Base-by-base conservation (phyloP, 2,797 vertebrate species). In the Limosa lapponica region DNA sequence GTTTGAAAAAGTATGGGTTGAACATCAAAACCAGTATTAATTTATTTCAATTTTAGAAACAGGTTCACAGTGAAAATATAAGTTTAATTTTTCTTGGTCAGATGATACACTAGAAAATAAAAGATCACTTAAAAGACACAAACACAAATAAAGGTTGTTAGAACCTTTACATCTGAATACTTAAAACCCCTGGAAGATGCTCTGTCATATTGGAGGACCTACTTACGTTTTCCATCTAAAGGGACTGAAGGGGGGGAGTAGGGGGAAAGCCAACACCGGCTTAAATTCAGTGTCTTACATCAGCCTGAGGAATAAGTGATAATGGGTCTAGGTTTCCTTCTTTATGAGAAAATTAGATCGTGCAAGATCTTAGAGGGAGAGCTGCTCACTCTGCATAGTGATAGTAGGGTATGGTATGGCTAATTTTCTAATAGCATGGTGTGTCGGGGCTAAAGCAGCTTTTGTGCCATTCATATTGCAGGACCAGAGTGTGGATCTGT, bases 401-500 rank as follows among this genome's bases (percentile, higher is more conserved):
- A 11, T 13, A 18, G 30, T 27, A 43, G 10, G 8, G 10, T 30
- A 71, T 20, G 13, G 16, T n/a, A 67, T 14, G 10, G 17, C 43
- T 72, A 10, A 62, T 61, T 87, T 78, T 55, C n/a, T 55, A 55
- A 20, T 0, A 0, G 4, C 13, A 8, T 1, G 5, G 22, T 49
- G 0, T 8, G 11, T 15, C 39, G 25, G 2, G 9, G 6, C 2
- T 58, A 72, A 24, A 61, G 23, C 28, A 69, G 32, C 11, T 86
- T 48, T 37, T 65, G 24, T 80, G 16, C 13, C 6, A 1, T 48
- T 67, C 1, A 0, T 36, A 7, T 14, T 39, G 20, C 4, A 10
- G 43, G 24, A 41, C 24, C 25, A 46, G 41, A 59, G 17, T 3
- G 8, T 41, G 37, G 36, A 51, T 39, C 10, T 59, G 8, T 64